phyloP scores from a whole-genome alignment of 2,797 vertebrate species.

The Glossophaga mutica region DNA sequence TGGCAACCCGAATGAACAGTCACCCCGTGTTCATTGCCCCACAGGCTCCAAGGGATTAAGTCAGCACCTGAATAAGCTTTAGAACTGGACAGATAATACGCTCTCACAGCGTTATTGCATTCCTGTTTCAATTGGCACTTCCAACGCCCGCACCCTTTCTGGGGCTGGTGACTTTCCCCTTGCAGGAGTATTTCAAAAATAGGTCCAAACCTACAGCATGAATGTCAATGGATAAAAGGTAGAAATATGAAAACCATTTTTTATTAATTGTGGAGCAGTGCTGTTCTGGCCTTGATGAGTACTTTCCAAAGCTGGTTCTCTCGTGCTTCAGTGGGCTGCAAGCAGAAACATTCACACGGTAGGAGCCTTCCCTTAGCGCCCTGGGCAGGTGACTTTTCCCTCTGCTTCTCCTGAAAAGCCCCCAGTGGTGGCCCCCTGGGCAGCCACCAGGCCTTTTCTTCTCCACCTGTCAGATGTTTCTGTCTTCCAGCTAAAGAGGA shows the following conservation, averaged over 20 bases:
- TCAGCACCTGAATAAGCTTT: constrained; percentile 81
- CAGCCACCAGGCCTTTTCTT: constrained; percentile 43
- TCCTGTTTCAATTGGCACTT: constrained; percentile 76
- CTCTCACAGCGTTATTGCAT: constrained; percentile 66
- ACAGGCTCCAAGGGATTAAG: constrained; percentile 64
- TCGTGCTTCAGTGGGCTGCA: constrained; percentile 42
- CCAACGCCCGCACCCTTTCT: constrained; percentile 48
- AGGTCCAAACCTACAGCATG: constrained; percentile 45
- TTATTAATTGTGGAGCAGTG: constrained; percentile 50
- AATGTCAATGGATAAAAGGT: constrained; percentile 47
- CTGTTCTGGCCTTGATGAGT: constrained; percentile 11
- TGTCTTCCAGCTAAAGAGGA: constrained; percentile 29
- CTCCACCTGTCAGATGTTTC: background rate
- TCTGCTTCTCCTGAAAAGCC: constrained; percentile 54
- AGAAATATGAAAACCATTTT: constrained; percentile 63
- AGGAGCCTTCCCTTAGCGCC: constrained; percentile 59
- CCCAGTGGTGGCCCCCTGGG: constrained; percentile 14
- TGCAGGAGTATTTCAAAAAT: constrained; percentile 63
- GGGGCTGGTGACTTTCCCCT: constrained; percentile 57
- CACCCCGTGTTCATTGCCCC: constrained; percentile 74
- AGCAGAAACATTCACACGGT: constrained; percentile 35
- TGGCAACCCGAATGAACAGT: constrained; percentile 78
- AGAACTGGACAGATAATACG: constrained; percentile 75
- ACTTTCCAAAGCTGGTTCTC: constrained; percentile 59
- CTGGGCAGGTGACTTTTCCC: constrained; percentile 53